Base-by-base conservation (phyloP, 37 sponge, comb jelly and placozoan genomes). In the Hexactinellida sp. region DNA sequence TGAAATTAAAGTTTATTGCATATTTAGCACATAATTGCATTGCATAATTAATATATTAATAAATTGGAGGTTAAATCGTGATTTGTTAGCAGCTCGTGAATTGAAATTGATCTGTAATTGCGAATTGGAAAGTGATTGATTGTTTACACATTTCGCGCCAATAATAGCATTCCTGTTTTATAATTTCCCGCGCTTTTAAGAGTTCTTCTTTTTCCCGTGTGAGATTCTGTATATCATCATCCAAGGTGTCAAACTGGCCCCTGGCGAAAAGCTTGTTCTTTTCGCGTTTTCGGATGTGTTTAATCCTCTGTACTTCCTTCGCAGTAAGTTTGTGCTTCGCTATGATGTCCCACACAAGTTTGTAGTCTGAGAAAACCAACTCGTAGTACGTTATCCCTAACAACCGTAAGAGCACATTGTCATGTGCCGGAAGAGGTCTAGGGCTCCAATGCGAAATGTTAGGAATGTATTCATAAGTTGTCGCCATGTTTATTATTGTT, bases 271-370 rank as follows among this genome's bases (percentile, higher is more conserved):
- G 34, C 76, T 63, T 63, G 76, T 63, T 63, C 76, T 63, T 63
- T n/a, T 63, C 76, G 3, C 76, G 76, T 63, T 63, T 63, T n/a
- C 76, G 76, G 25, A 63, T 63, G 34, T 63, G 76, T 63, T 63
- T 63, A 10, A 63, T 28, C 13, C 76, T 63, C 76, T 63, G 76
- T 32, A 63, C 76, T 10, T 63, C 76, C 13, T 63, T 63, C 34
- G 76, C 76, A 28, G 25, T 25, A 3, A 63, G 76, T 28, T 63
- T 7, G 3, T 10, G 21, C 34, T 63, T 63, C 3, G 21, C 76
- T 3, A 63, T 63, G 3, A 10, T 32, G 25, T 63, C 76, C 76
- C 76, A 63, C 3, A 63, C 76, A 10, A 63, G 76, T 63, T 63
- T 63, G 30, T 63, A 63, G 34, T 63, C 76, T 32, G 76, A 7